Base-by-base conservation (phyloP, 1,140 invertebrate species). In the Scaptomyza hsui region DNA sequence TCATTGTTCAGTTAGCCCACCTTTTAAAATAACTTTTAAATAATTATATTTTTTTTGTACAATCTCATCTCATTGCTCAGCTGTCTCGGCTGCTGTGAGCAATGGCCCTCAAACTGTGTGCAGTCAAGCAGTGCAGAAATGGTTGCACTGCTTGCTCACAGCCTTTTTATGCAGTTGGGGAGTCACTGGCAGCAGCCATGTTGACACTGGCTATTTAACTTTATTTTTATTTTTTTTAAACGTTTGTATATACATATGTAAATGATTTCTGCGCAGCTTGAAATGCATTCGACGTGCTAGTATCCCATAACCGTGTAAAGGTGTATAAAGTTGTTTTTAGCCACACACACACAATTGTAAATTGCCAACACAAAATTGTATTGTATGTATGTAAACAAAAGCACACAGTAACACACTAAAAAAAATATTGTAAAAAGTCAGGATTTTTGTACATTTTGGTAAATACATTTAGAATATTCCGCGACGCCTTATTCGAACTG, bases 401-500 rank as follows among this genome's bases (percentile, higher is more conserved):
- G 12, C 39, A 44, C 9, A 26, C 39, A 44, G 10, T 18, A n/a
- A 53, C 44, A 61, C 12, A 37, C 16, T 48, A 44, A 61, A 35
- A 67, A 42, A 61, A 35, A 68, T 21, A 57, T 73, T 83, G 81
- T 85, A 85, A 57, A 85, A 75, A 83, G 75, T 72, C 61, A 61
- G 56, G 53, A 72, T 56, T 75, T 83, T 83, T 85, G 70, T 85
- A 86, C 63, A 86, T 85, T 86, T 39, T 48, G 35, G 63, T 16
- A 63, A 37, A 48, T 47, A 72, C 47, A 68, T 85, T 85, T 80
- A 73, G 72, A 73, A 75, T 74, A 77, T 69, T 77, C 80, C 76
- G 65, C 61, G 77, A 80, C 73, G 81, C 81, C 80, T 85, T 85
- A 83, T 77, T 74, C 64, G 53, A 70, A 61, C 35, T 61, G 37